A percentile compares a stretch with the other conserved stretches of the same genome.
Conservation (phyloP, 2,797 vertebrate species). For the Corythornis leucogaster region DNA sequence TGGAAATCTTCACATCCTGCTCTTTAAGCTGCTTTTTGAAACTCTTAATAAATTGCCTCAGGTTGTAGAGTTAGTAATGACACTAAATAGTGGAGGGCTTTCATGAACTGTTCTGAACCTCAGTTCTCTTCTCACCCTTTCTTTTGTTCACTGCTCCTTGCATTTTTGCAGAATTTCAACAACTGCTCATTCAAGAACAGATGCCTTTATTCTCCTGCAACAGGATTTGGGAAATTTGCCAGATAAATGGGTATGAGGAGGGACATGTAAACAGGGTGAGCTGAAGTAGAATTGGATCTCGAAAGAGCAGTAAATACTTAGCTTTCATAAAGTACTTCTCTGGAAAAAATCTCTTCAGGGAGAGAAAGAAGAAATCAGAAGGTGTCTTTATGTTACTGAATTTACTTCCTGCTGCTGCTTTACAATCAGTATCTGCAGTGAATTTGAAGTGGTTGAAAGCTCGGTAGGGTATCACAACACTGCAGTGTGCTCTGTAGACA, state of each 20-base stretch:
- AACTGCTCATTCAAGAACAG: conserved; percentile 13
- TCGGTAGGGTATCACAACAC: neutral
- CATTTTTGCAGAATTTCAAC: conserved; percentile 45
- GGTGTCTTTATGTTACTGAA: neutral
- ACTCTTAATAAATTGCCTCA: conserved; percentile 79
- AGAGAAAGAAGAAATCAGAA: neutral
- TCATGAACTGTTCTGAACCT: conserved; percentile 9
- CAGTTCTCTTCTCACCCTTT: conserved; percentile 27
- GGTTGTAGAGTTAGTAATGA: conserved; percentile 72
- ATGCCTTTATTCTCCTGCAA: neutral
- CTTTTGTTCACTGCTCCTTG: conserved; percentile 14
- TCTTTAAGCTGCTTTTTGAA: conserved; percentile 74
- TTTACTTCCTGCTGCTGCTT: neutral
- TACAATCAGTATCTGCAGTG: neutral
- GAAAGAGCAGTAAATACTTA: conserved; percentile 46
- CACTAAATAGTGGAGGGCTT: conserved; percentile 58
- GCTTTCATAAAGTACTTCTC: neutral
- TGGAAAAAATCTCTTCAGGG: neutral
- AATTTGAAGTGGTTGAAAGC: neutral
- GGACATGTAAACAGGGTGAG: neutral
- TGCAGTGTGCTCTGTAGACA: neutral
- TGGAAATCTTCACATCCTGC: conserved; percentile 75
- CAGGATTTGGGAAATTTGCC: conserved; percentile 37
- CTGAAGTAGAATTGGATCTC: neutral
- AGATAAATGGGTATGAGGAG: conserved; percentile 1